Evolutionary conservation across 2,888 invertebrate species (phyloP), one percentile per base, ranked within the genome.

Genomic region (Desoria tigrina): DNA sequence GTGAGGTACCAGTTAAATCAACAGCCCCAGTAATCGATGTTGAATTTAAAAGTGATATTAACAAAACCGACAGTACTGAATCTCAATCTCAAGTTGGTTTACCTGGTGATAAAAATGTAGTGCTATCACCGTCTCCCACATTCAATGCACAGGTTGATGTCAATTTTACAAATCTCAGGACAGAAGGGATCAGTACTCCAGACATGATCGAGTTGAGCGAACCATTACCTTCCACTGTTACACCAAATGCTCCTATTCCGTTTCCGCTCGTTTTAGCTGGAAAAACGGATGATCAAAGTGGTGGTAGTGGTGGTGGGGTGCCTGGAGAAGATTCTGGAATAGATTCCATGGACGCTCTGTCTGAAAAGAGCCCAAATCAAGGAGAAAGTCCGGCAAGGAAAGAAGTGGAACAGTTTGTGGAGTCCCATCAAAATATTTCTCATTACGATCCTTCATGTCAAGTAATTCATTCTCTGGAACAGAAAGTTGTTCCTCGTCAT

Each of bases 331-430:
- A 93, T 81, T 92, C 92, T 63, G 93, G 93, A 18, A 93, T 93
- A 63, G 93, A 93, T 80, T 92, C 92, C 42, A 92, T 93, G 93
- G 93, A 94, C 79, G 92, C 93, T 1, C 81, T 92, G n/a, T 92
- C 92, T 23, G 93, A 94, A 79, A 93, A 93, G 79, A 90, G 89
- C 71, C 90, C 90, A n/a, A 90, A 91, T 80, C 92, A 92, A 79
- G 89, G 90, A 83, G 82, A 90, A 86, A 80, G 90, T 86, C 80
- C 80, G 42, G 76, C 78, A 69, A 77, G 80, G 54, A 79, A 80
- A 70, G 80, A 80, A 58, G 79, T 79, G 55, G 79, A 79, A 63
- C 45, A 24, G 9, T 58, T 23, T 42, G 42, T 4, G 4, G 56
- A 57, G 21, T 37, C 42, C 16, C 55, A 55, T n/a, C 16, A 16